Evolutionary conservation across 2,113 vertebrate genomes (phyloP), one percentile per base, ranked within the genome.

Genomic region (Hassar affinis): DNA sequence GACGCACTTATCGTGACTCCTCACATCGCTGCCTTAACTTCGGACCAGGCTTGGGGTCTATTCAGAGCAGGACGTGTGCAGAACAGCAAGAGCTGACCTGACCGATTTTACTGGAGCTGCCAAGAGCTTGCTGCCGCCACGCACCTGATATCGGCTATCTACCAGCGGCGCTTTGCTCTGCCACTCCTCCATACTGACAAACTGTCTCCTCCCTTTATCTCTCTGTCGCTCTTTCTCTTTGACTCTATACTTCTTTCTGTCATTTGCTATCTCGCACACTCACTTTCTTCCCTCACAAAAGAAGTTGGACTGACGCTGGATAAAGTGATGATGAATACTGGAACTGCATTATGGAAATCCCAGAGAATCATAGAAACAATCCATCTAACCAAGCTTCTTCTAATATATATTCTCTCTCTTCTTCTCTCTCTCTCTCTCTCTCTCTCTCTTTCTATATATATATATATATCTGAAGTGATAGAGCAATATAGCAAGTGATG

Each of bases 1-100:
- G 79, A 76, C 74, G 62, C 78, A 62, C 86, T 90, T 90, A 92
- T 92, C 91, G 86, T 81, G 87, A 86, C 87, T 90, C 74, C 79
- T 79, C 85, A 38, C 89, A 91, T 91, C 88, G 84, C 80, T 27
- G 72, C 82, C 88, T 86, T 88, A 87, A 76, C 74, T 82, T 64
- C 72, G 49, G 78, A 76, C 78, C 45, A 83, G 72, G 80, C 62
- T 75, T 30, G 79, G 78, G 59, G 52, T 82, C 64, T 82, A 78
- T 87, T 84, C 84, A 61, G 78, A 83, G 25, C 45, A 49, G 49
- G 30, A 74, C 54, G 45, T 42, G 85, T 64, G 66, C 25, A 49
- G 74, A 77, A 54, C 66, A 56, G 38, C 77, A 52, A 47, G 77
- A 82, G 56, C 76, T 35, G 51, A 59, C 62, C 81, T 69, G 85